Conservation (phyloP, 2,113 vertebrate genomes). For the Chloropsis cyanopogon region DNA sequence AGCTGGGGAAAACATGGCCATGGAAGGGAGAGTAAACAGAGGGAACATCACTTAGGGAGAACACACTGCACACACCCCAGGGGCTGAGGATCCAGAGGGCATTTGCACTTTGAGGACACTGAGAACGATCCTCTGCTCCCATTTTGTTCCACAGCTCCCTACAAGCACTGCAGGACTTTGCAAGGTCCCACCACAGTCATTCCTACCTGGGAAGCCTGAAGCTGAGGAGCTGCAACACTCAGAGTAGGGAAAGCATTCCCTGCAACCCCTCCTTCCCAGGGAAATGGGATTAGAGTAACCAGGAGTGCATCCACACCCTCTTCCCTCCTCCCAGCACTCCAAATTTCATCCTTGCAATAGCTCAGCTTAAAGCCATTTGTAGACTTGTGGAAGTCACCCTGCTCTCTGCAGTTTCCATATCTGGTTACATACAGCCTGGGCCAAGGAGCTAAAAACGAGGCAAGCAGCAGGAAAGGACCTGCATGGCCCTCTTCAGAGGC, state of each 20-base stretch:
- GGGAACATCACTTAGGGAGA: background rate
- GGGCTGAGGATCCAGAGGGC: background rate
- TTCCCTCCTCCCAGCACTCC: constrained; percentile 11
- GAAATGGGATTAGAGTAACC: background rate
- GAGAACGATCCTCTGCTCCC: background rate
- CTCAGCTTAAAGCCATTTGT: background rate
- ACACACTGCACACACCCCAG: background rate
- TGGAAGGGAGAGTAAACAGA: background rate
- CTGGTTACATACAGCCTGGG: background rate
- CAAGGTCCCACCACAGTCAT: background rate
- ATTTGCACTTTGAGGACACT: background rate
- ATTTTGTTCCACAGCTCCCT: background rate
- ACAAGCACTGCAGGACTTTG: background rate
- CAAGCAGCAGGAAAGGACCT: constrained; percentile 12
- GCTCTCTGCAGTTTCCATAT: background rate
- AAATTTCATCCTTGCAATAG: background rate
- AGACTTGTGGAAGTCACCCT: background rate
- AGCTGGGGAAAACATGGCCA: constrained; percentile 14
- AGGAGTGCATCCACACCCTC: background rate
- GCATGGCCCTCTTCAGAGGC: background rate
- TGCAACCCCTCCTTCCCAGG: background rate
- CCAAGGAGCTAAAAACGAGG: background rate
- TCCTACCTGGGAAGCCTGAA: background rate
- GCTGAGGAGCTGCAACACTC: background rate
- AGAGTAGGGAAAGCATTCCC: background rate